phyloP scores from a whole-genome alignment of 2,888 invertebrate genomes.

The Lissonota sp. region DNA sequence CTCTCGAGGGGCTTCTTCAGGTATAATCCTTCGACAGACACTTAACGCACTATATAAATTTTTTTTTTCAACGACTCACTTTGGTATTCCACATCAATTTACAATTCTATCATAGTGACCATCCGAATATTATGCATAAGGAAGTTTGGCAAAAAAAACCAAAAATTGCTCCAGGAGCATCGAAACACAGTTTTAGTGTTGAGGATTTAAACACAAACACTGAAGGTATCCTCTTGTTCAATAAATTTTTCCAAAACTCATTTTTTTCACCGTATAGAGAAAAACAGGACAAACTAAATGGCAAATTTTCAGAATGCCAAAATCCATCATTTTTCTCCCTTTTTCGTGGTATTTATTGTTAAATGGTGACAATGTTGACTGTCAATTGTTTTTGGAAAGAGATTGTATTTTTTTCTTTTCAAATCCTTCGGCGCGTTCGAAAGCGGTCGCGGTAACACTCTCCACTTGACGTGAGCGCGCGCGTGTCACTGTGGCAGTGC shows the following conservation, averaged over 20 bases:
- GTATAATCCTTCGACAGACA: conserved; percentile 13
- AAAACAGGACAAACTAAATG: not conserved
- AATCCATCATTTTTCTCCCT: not conserved
- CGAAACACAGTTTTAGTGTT: not conserved
- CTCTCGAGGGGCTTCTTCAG: conserved; percentile 1
- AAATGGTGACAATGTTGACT: not conserved
- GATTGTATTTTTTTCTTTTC: not conserved
- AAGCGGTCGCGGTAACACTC: conserved; percentile 63
- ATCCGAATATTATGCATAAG: not conserved
- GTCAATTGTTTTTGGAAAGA: not conserved
- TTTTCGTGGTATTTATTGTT: not conserved
- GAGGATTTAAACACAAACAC: not conserved
- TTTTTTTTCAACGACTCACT: not conserved
- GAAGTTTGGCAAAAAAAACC: not conserved
- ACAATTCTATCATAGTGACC: not conserved
- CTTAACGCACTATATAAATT: not conserved
- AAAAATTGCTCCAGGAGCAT: not conserved
- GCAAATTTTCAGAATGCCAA: not conserved
- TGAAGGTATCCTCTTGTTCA: not conserved
- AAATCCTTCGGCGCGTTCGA: conserved; percentile 14
- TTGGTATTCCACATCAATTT: not conserved
- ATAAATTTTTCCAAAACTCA: not conserved
- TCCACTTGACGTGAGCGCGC: conserved; percentile 83
- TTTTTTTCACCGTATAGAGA: not conserved
- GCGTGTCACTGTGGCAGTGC: conserved; percentile 83